Evolutionary conservation across 1,140 invertebrate genomes (phyloP), one percentile per base, ranked within the genome.

Genomic region (Stegodyphus mimosarum): DNA sequence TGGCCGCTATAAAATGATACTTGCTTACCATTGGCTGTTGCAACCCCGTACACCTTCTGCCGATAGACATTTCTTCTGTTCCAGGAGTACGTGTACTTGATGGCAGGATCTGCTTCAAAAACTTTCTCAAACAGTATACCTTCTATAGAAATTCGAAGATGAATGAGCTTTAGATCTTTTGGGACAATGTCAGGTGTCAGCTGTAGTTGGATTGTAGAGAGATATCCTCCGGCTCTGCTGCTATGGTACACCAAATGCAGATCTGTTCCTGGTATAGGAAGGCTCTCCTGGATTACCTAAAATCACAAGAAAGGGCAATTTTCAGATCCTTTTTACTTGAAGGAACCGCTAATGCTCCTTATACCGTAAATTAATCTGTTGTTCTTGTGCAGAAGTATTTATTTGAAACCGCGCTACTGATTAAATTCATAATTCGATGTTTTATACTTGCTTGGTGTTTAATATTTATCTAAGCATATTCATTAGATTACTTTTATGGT

Each of bases 201-300:
- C 87, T 91, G 91, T 17, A 92, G 90, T 77, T 91, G 88, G 55
- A 92, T 90, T 0, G 90, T 90, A 4, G 91, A 91, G 81, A 90
- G 89, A 88, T 91, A 92, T n/a, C 91, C 91, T 18, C 88, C 79
- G 0, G 89, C 89, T 80, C 91, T 89, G 86, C 90, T 91, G 89
- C 88, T 88, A 64, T 91, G 90, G 87, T 92, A 91, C 0, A 92
- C 90, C 9, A 92, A 88, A 81, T 91, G 89, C 2, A 91, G 88
- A 55, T 91, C 88, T 4, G 97, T 92, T 48, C 96, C 96, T 6
- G 97, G 97, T 86, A 99, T 97, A 9, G 94, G 93, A 81, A 99
- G 95, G 85, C 95, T 96, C 91, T 99, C 97, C 91, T 98, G 97
- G 0, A 99, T 93, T 88, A 98, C 97, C 93, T 97, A 95, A 17